Base-by-base conservation (phyloP, 2,797 vertebrate species). In the Gymnocypris eckloni region DNA sequence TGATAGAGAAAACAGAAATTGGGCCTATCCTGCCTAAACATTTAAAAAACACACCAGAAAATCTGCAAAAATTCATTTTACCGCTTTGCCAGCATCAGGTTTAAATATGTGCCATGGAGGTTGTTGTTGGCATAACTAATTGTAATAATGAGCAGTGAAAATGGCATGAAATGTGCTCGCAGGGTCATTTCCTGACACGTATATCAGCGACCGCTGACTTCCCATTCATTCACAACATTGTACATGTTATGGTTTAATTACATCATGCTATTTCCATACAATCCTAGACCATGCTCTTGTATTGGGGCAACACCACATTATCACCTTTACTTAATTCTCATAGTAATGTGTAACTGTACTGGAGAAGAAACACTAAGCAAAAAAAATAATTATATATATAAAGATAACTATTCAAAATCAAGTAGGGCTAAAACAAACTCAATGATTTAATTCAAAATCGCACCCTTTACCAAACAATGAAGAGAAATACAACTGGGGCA, bases 71-170 rank as follows among this genome's bases (percentile, higher is more conserved):
- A 78, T 41, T 82, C 25, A 56, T 82, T 85, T 78, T 15, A 71
- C 75, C 2, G 50, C 66, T 64, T 73, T 18, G 61, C 73, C 76
- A 78, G 50, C 22, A 41, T 79, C 43, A 43, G 66, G 25, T 80
- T 48, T n/a, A 80, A 37, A 67, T 86, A 87, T 89, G 85, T 86
- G 87, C 87, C 85, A 45, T 52, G 33, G 48, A 67, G 72, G 59
- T 41, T 39, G 39, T 41, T 50, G 48, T 73, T 13, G 37, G 79
- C 61, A 67, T 81, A 50, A 83, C 70, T 41, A 84, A 81, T 20
- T 82, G 5, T 33, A 41, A 79, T 59, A 15, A 56, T 33, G 25
- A 81, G 48, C 50, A 28, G 39, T 77, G 45, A 78, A 25, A 45
- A 70, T 56, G 10, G 39, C 73, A 69, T 84, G 33, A 77, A 69